phyloP scores from a whole-genome alignment of 2,888 invertebrate genomes.

The Pseudanteris insignis region DNA sequence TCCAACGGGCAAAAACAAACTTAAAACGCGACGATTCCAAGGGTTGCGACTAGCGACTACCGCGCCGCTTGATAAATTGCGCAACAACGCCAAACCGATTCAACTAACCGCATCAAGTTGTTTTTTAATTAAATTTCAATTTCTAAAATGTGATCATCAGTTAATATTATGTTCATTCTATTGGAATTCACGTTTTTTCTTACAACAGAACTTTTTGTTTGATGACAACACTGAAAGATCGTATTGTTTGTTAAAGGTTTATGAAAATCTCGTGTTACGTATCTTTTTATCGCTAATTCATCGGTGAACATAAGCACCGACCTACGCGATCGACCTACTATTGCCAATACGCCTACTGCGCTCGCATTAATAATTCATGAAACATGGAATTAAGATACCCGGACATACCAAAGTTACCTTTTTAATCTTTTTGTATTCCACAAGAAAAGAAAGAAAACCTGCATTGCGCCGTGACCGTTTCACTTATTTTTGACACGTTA shows the following conservation, averaged over 20 bases:
- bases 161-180: no score
- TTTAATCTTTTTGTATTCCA: constrained; percentile 13
- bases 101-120: no score
- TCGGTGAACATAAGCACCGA: constrained; percentile 42
- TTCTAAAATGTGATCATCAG: no score
- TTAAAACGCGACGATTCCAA: constrained; percentile 3
- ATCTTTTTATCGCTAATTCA: constrained; percentile 44
- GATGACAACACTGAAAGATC: constrained; percentile 1
- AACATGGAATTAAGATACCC: constrained; percentile 30
- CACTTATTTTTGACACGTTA: no score
- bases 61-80: no score
- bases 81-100: no score
- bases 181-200: no score
- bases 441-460: constrained; percentile 8
- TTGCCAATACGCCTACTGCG: constrained; percentile 39
- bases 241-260: constrained; percentile 8
- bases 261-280: constrained; percentile 28
- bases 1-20: constrained; percentile 29
- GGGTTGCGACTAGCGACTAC: no score
- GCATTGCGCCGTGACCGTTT: no score
- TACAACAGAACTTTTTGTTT: background rate
- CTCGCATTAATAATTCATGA: constrained; percentile 37
- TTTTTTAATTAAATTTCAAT: no score
- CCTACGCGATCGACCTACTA: constrained; percentile 44
- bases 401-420: constrained; percentile 36